Percentiles rank a stretch among this genome's conserved stretches.
These are phyloP conservation scores for Leptogaster cylindrica DNA, from an alignment of 2,888 invertebrate genomes.

Conservation along the genomic window DNA sequence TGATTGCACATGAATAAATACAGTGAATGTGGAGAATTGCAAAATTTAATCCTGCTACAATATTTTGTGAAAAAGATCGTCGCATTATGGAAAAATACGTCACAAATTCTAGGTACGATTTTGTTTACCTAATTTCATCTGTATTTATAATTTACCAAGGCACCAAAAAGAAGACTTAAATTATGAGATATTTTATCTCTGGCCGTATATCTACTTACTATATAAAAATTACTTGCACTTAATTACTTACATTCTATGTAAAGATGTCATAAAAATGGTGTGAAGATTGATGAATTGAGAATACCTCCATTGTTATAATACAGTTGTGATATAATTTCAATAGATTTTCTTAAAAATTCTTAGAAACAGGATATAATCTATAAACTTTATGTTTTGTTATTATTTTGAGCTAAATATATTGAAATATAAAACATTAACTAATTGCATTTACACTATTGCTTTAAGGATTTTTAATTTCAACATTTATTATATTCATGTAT, in stretches of 20 bases:
- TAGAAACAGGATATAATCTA: no score
- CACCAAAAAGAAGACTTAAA: conserved; percentile 28
- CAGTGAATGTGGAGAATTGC: conserved; percentile 2
- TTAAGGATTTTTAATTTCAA: no score
- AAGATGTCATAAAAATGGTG: conserved; percentile 20
- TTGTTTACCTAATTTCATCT: background rate
- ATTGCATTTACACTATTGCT: conserved; percentile 37
- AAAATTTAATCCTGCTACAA: background rate
- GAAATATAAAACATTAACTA: background rate
- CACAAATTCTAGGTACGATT: background rate
- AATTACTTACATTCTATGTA: conserved; percentile 12
- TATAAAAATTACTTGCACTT: conserved; percentile 25
- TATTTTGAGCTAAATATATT: conserved; percentile 2
- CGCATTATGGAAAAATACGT: background rate
- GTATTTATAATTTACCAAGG: conserved; percentile 20
- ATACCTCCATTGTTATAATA: conserved; percentile 25
- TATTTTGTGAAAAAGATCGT: background rate
- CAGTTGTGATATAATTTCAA: conserved; percentile 4
- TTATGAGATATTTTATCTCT: conserved; percentile 7
- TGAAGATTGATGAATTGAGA: conserved; percentile 19
- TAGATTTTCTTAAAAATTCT: background rate
- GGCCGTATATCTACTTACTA: no score
- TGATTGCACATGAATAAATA: conserved; percentile 25
- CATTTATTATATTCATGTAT: no score
- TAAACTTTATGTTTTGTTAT: background rate